Evolutionary conservation across 2,888 invertebrate genomes (phyloP).

Genomic region (Drosophila austrosaltans): DNA sequence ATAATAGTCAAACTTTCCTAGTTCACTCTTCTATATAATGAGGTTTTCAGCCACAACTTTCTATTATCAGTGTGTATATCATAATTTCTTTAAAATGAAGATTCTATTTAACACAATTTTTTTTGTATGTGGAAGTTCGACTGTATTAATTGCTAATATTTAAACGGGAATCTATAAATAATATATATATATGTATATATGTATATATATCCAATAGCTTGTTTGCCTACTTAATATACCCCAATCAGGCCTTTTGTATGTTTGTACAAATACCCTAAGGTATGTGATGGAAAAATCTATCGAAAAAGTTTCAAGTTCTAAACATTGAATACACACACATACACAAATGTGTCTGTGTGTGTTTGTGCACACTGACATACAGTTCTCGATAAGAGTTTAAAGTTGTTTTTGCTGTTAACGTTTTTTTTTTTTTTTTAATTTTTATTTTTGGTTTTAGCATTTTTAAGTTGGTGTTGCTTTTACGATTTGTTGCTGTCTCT

Average conservation of each 20-base stretch:
- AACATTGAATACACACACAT: conserved; percentile 36
- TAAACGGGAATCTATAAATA: too few species aligned
- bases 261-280: too few species aligned
- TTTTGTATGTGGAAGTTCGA: too few species aligned
- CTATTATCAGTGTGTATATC: too few species aligned
- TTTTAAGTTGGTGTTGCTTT: neutral
- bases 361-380: neutral
- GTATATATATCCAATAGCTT: too few species aligned
- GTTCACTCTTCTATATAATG: too few species aligned
- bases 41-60: too few species aligned
- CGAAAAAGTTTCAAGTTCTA: conserved; percentile 22
- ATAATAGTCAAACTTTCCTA: too few species aligned
- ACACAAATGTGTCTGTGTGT: conserved; percentile 9
- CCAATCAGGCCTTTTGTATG: neutral
- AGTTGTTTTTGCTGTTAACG: conserved; percentile 40
- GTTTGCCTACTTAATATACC: neutral
- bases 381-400: conserved; percentile 48
- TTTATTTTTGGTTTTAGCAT: conserved; percentile 1
- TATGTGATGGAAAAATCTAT: neutral
- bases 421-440: neutral
- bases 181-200: too few species aligned
- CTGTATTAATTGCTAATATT: too few species aligned
- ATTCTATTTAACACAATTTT: too few species aligned
- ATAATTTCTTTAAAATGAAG: too few species aligned
- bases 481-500: neutral